Conservation (phyloP, 1,140 invertebrate species). For the Macrobrachium nipponense region DNA sequence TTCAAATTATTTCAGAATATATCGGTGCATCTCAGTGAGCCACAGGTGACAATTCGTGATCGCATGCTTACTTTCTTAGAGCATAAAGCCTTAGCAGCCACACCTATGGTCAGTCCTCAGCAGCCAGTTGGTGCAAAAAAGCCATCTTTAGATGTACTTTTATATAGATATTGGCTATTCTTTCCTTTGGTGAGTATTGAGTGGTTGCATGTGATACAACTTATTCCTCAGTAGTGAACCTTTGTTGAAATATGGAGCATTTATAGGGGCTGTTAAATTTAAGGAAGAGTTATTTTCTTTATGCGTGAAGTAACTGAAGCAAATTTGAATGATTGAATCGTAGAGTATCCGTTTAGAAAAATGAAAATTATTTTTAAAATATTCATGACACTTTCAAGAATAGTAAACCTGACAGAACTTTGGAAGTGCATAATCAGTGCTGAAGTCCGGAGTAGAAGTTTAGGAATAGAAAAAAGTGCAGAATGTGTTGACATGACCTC, state of each 20-base stretch:
- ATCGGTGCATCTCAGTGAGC: constrained; percentile 41
- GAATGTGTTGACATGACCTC: too few relatives aligned
- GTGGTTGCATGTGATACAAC: neutral
- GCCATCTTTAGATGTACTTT: constrained; percentile 1
- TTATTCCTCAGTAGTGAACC: neutral
- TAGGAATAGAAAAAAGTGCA: too few relatives aligned
- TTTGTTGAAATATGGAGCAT: too few relatives aligned
- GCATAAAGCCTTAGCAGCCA: constrained; percentile 48
- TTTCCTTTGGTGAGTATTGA: constrained; percentile 52
- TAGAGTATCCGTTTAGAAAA: too few relatives aligned
- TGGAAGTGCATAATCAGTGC: neutral
- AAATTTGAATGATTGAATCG: too few relatives aligned
- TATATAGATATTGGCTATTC: constrained; percentile 59
- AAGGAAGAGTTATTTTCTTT: too few relatives aligned
- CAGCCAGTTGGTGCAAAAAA: neutral
- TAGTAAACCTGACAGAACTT: neutral
- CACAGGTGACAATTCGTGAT: constrained; percentile 47
- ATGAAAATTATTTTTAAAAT: too few relatives aligned
- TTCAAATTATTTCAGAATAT: constrained; percentile 42
- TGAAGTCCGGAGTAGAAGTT: too few relatives aligned
- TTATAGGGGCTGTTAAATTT: too few relatives aligned
- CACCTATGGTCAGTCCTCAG: neutral
- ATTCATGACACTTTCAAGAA: too few relatives aligned
- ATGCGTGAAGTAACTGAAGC: too few relatives aligned
- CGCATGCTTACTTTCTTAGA: constrained; percentile 49